These are phyloP conservation scores for Percopsis transmontana DNA, from an alignment of 2,113 vertebrate species.

Conservation along the genomic window DNA sequence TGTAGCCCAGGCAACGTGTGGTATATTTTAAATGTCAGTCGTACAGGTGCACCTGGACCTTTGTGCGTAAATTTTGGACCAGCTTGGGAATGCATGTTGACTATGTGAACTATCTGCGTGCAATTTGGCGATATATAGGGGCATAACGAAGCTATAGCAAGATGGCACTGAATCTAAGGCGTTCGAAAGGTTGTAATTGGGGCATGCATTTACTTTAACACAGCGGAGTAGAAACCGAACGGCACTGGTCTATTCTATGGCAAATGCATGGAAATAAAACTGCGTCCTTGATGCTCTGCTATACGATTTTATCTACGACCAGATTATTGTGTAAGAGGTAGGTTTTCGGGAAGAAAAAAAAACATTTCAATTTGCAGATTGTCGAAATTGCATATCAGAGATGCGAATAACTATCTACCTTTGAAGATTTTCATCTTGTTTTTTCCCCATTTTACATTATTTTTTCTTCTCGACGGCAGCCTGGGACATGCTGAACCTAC, in stretches of 20 bases:
- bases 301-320: neutral
- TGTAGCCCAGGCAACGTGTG: slow-evolving; percentile 12
- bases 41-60: slow-evolving; percentile 65
- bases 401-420: slow-evolving; percentile 33
- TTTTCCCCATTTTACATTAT: slow-evolving; percentile 10
- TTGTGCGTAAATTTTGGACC: slow-evolving; percentile 27
- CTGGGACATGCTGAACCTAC: slow-evolving; percentile 46
- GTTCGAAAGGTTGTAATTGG: slow-evolving; percentile 45
- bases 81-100: slow-evolving; percentile 13
- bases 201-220: slow-evolving; percentile 46
- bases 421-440: slow-evolving; percentile 20
- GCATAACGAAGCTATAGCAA: slow-evolving; percentile 16
- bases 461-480: slow-evolving; percentile 27
- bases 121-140: neutral
- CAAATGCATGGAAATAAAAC: slow-evolving; percentile 49
- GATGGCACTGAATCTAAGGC: slow-evolving; percentile 16
- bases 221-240: slow-evolving; percentile 53
- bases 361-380: neutral
- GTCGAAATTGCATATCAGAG: neutral
- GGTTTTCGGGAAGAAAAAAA: neutral
- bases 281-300: slow-evolving; percentile 17
- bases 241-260: slow-evolving; percentile 36
- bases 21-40: neutral
- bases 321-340: slow-evolving; percentile 9
- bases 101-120: neutral